Percentiles rank a stretch among this genome's conserved stretches.
phyloP scores from a whole-genome alignment of 2,888 invertebrate genomes.

The Epiblema foenella region DNA sequence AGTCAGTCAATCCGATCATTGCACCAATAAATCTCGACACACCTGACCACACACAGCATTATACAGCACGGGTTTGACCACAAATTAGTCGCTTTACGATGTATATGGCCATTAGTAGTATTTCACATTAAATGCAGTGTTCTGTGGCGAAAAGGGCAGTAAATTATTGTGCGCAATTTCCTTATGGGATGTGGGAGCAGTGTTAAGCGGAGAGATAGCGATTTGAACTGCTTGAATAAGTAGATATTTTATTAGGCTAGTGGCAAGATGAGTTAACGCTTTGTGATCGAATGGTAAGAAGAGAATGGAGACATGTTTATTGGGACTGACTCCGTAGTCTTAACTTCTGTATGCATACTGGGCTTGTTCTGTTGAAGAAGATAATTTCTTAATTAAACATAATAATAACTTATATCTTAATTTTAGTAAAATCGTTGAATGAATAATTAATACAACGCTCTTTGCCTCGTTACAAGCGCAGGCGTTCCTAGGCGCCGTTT shows the following conservation, averaged over 20 bases:
- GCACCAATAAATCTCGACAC: slow-evolving; percentile 33
- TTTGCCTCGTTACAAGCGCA: background rate
- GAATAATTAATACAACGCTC: slow-evolving; percentile 7
- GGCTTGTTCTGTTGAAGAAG: no score
- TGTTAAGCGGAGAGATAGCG: slow-evolving; percentile 39
- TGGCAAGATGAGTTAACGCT: background rate
- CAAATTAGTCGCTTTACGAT: slow-evolving; percentile 40
- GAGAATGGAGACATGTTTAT: background rate
- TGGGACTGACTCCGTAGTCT: background rate
- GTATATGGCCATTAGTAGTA: slow-evolving; percentile 27
- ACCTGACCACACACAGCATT: slow-evolving; percentile 38
- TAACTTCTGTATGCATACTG: background rate
- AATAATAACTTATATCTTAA: no score
- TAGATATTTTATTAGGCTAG: background rate
- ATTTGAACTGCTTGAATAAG: background rate
- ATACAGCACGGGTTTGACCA: slow-evolving; percentile 25
- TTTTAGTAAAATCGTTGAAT: no score
- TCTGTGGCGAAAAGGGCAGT: slow-evolving; percentile 43
- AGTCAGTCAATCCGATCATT: slow-evolving; percentile 26
- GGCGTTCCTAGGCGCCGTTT: slow-evolving; percentile 18
- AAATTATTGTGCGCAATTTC: slow-evolving; percentile 47
- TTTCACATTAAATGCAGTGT: slow-evolving; percentile 41
- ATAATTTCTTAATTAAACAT: no score
- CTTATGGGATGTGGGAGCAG: slow-evolving; percentile 33
- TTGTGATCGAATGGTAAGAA: background rate